Evolutionary conservation across 2,797 vertebrate species (phyloP).

Genomic region (Macroramphosus scolopax): DNA sequence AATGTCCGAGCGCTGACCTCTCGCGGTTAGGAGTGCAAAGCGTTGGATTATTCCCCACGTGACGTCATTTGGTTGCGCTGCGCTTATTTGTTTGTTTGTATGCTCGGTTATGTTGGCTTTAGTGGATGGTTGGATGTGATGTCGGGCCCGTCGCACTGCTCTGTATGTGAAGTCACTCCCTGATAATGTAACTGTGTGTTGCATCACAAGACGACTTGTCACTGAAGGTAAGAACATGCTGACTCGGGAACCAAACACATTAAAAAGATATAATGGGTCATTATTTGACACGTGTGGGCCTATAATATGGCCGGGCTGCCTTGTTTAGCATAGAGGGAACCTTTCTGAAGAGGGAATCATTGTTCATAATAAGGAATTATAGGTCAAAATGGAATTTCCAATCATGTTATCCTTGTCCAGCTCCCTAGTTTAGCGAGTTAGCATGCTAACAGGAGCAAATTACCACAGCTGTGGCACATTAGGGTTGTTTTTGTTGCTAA

Average conservation of each 20-base stretch:
- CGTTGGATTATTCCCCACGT: accelerated
- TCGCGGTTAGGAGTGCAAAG: background rate
- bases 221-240: slow-evolving; percentile 52
- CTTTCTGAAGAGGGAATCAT: no score
- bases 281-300: slow-evolving; percentile 4
- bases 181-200: slow-evolving; percentile 44
- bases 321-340: no score
- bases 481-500: background rate
- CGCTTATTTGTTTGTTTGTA: background rate
- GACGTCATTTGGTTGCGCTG: background rate
- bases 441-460: background rate
- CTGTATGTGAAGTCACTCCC: slow-evolving; percentile 49
- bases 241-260: background rate
- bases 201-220: slow-evolving; percentile 23
- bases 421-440: background rate
- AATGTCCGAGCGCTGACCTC: background rate
- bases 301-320: slow-evolving; percentile 2
- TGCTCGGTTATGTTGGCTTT: slow-evolving; percentile 2
- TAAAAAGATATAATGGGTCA: accelerated
- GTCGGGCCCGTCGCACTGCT: slow-evolving; percentile 48
- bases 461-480: background rate
- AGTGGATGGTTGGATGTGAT: slow-evolving; percentile 24
- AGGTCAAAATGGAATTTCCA: no score
- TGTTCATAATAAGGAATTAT: no score
- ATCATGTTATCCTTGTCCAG: background rate